A percentile compares a stretch with the other conserved stretches of the same genome.
Evolutionary conservation across 2,797 vertebrate genomes (phyloP).

Genomic region (Sebastes kiyomatsui): DNA sequence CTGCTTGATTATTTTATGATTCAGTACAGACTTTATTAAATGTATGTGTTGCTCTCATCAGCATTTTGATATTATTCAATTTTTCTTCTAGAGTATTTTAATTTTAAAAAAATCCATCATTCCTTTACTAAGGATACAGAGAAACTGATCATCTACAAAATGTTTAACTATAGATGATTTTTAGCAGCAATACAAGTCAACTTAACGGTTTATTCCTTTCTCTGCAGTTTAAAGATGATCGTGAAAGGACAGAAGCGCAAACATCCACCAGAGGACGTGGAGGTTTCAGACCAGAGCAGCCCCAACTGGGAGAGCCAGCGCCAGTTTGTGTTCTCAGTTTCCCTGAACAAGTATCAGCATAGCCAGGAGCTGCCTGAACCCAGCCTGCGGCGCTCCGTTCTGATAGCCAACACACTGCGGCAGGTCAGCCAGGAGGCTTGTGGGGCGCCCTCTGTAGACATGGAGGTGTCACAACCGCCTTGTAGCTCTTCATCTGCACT

Average conservation of each 20-base stretch:
- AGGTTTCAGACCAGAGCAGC: conserved; percentile 38
- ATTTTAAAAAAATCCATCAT: background rate
- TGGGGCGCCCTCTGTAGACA: background rate
- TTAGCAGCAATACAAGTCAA: background rate
- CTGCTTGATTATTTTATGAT: background rate
- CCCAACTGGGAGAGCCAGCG: conserved; percentile 77
- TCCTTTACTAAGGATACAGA: background rate
- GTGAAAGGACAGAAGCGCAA: conserved; percentile 86
- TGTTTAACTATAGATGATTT: background rate
- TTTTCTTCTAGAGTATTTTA: background rate
- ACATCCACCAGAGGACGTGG: conserved; percentile 59
- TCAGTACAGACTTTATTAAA: background rate
- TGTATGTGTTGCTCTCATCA: background rate
- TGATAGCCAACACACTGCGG: conserved; percentile 88
- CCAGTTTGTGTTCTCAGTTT: conserved; percentile 85
- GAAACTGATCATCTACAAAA: background rate
- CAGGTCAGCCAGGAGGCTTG: conserved; percentile 74
- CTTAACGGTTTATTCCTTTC: background rate
- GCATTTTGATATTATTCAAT: background rate
- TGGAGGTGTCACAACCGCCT: background rate
- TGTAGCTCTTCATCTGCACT: background rate
- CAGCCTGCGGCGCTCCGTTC: conserved; percentile 84
- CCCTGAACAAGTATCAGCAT: conserved; percentile 85
- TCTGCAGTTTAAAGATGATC: conserved; percentile 77
- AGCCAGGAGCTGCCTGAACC: conserved; percentile 82